Evolutionary conservation across 2,797 vertebrate species (phyloP).

Genomic region (Chelon labrosus): DNA sequence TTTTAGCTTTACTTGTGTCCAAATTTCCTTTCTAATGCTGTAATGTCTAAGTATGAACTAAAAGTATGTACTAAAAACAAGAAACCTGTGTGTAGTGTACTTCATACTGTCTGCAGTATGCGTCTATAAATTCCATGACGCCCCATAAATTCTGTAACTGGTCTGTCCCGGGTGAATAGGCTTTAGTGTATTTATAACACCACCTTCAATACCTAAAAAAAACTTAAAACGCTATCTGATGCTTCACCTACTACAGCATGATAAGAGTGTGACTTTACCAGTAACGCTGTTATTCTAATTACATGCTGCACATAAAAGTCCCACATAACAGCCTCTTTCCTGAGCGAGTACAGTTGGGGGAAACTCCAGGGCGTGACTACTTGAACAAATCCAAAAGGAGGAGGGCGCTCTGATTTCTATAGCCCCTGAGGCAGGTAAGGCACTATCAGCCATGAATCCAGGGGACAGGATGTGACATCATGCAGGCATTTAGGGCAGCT

Average conservation of each 20-base stretch:
- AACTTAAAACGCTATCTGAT: conserved; percentile 8
- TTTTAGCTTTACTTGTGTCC: neutral
- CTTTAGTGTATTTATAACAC: conserved; percentile 6
- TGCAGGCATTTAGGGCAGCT: conserved; percentile 36
- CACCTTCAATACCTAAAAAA: neutral
- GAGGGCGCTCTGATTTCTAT: conserved; percentile 28
- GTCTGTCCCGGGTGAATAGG: neutral
- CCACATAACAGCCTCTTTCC: conserved; percentile 63
- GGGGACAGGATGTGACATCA: conserved; percentile 65
- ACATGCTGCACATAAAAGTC: conserved; percentile 63
- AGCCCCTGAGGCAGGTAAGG: conserved; percentile 20
- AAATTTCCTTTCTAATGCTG: conserved; percentile 9
- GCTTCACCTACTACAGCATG: conserved; percentile 25
- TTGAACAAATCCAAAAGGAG: conserved; percentile 35
- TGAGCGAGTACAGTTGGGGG: conserved; percentile 53
- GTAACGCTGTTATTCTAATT: conserved; percentile 69
- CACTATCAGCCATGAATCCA: conserved; percentile 8
- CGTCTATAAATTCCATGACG: conserved; percentile 26
- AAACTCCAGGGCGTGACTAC: conserved; percentile 60
- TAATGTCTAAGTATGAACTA: conserved; percentile 8
- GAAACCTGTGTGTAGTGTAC: neutral
- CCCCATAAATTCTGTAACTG: conserved; percentile 29
- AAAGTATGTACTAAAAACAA: conserved; percentile 9
- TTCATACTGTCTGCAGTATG: conserved; percentile 13
- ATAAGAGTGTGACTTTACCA: conserved; percentile 47